Evolutionary conservation across 2,113 vertebrate species (phyloP).

Genomic region (Protobothrops flavoviridis): DNA sequence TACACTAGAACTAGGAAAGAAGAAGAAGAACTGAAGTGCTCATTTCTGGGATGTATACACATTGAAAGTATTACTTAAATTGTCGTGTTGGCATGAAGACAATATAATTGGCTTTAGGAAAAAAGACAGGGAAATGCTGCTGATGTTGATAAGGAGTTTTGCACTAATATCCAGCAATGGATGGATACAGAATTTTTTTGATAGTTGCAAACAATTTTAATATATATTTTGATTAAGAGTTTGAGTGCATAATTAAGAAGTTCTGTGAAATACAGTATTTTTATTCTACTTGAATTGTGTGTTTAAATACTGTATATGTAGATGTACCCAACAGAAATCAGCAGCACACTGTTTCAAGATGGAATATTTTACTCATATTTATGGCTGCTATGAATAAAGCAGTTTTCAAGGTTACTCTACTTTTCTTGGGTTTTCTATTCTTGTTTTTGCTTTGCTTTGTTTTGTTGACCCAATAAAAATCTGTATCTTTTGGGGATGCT

Average conservation of each 20-base stretch:
- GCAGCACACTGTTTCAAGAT: background rate
- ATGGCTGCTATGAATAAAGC: background rate
- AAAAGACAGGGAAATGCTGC: conserved; percentile 52
- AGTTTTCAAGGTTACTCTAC: background rate
- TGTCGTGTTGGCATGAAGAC: conserved; percentile 29
- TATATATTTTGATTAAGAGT: conserved; percentile 24
- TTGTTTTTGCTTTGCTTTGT: background rate
- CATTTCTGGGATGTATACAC: conserved; percentile 9
- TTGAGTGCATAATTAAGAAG: conserved; percentile 4
- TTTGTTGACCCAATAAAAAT: background rate
- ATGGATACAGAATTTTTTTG: conserved; percentile 48
- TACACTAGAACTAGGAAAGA: background rate
- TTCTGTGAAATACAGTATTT: background rate
- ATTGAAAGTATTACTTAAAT: conserved; percentile 23
- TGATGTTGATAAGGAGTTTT: conserved; percentile 59
- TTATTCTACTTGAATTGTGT: background rate
- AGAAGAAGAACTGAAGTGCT: conserved; percentile 15
- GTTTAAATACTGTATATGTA: background rate
- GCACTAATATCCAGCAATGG: conserved; percentile 58
- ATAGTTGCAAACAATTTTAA: conserved; percentile 47
- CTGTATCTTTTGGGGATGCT: background rate
- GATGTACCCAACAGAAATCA: background rate
- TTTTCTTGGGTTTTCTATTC: background rate
- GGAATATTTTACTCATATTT: background rate
- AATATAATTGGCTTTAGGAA: conserved; percentile 39